A percentile compares a stretch with the other conserved stretches of the same genome.
phyloP scores from a whole-genome alignment of 2,888 invertebrate species.

The Leucania comma region DNA sequence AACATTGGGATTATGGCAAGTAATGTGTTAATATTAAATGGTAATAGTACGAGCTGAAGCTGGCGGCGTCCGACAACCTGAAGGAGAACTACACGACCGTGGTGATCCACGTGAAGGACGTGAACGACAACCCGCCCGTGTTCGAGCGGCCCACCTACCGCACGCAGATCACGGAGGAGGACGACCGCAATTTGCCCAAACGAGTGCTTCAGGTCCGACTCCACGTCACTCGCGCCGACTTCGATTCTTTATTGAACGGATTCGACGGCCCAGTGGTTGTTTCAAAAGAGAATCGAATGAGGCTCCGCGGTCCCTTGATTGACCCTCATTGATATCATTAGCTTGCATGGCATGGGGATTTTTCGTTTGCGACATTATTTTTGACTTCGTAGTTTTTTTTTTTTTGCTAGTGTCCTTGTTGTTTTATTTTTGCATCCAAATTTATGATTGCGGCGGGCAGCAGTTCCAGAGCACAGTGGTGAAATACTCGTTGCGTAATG shows the following conservation, averaged over 20 bases:
- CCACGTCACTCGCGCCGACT: slow-evolving; percentile 90
- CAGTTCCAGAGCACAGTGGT: slow-evolving; percentile 70
- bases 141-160: slow-evolving; percentile 98
- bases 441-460: slow-evolving; percentile 73
- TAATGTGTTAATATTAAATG: slow-evolving; percentile 65
- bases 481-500: slow-evolving; percentile 57
- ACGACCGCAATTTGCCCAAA: slow-evolving; percentile 98
- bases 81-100: slow-evolving; percentile 99
- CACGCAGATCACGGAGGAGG: slow-evolving; percentile 98
- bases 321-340: slow-evolving; percentile 69
- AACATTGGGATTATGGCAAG: slow-evolving; percentile 5
- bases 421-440: slow-evolving; percentile 76
- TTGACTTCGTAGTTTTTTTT: slow-evolving; percentile 76
- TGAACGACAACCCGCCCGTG: slow-evolving; percentile 99
- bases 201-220: slow-evolving; percentile 96
- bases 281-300: slow-evolving; percentile 79
- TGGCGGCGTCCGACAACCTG: slow-evolving; percentile 98
- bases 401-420: slow-evolving; percentile 80
- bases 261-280: slow-evolving; percentile 38
- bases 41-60: slow-evolving; percentile 96
- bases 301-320: slow-evolving; percentile 69
- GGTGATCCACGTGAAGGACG: slow-evolving; percentile 99
- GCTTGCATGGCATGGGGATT: slow-evolving; percentile 88
- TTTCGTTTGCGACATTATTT: slow-evolving; percentile 78
- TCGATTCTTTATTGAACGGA: slow-evolving; percentile 75